These are phyloP conservation scores for Actinernus sp. DNA, from an alignment of 92 coral and sea anemone species.

Conservation along the genomic window DNA sequence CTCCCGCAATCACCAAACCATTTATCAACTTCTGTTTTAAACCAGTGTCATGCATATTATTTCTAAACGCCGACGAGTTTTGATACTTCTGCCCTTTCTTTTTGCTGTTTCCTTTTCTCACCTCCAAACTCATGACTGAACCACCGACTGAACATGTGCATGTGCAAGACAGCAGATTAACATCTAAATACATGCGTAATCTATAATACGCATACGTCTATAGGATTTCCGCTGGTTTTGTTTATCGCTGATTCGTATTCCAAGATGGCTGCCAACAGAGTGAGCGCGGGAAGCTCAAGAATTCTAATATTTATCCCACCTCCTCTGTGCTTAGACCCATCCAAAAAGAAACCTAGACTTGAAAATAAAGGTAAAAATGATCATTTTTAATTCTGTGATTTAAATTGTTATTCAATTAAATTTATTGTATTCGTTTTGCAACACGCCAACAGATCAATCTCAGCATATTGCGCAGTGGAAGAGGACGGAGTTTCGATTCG, in stretches of 20 bases:
- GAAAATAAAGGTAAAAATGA: slow-evolving; percentile 15
- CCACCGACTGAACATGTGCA: neutral
- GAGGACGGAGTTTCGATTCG: slow-evolving; percentile 13
- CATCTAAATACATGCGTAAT: slow-evolving; percentile 6
- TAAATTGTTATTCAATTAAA: too few relatives aligned
- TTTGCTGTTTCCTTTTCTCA: slow-evolving; percentile 75
- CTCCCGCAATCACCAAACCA: slow-evolving; percentile 80
- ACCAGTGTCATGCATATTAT: slow-evolving; percentile 87
- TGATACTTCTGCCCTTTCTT: slow-evolving; percentile 91
- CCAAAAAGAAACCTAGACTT: slow-evolving; percentile 3
- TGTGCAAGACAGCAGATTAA: slow-evolving; percentile 14
- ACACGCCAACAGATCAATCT: slow-evolving; percentile 11
- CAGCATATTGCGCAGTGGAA: neutral
- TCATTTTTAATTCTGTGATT: too few relatives aligned
- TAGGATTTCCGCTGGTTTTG: slow-evolving; percentile 2
- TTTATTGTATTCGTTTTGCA: too few relatives aligned
- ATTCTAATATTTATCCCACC: slow-evolving; percentile 73
- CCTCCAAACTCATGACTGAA: slow-evolving; percentile 85
- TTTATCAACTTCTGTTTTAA: slow-evolving; percentile 71
- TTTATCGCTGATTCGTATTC: slow-evolving; percentile 8
- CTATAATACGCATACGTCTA: neutral
- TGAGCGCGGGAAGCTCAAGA: neutral
- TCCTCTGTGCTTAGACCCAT: slow-evolving; percentile 21
- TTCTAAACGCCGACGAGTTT: slow-evolving; percentile 77
- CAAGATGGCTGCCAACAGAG: neutral